Evolutionary conservation across 1,140 invertebrate genomes (phyloP), one percentile per base, ranked within the genome.

Genomic region (Micrasema longulum): DNA sequence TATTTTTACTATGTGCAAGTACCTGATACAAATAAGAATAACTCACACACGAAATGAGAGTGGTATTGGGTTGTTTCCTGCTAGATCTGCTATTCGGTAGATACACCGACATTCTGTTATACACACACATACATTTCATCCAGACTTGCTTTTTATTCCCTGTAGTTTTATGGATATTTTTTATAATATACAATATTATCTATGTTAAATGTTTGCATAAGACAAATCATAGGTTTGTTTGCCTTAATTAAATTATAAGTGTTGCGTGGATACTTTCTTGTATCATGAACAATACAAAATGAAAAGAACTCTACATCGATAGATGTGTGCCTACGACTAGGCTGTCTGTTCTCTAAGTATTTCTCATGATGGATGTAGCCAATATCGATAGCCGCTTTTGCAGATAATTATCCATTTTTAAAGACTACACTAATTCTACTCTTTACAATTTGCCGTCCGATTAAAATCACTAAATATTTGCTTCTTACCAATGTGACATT

Each of bases 181-280:
- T 31, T 31, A 31, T n/a, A n/a, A n/a, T 31, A 31, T 31, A 31
- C 26, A 31, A 31, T 57, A 18, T 35, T 52, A 14, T 55, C 26
- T 55, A 43, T 47, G 14, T 63, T 63, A 31, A 64, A 47, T 55
- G 16, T 48, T 69, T 63, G 60, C 68, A 70, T 52, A 52, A 52
- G 68, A 70, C 68, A 73, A 73, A 69, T 73, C 64, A 68, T 69
- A 38, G 38, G 65, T 68, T 68, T 73, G 55, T 73, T 73, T 68
- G 57, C 65, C 55, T 73, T 63, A 68, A 68, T 69, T 64, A 62
- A 68, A 16, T 6, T 73, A 69, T 73, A 70, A 70, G 68, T 52
- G 41, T 71, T 65, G 62, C 50, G 70, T 71, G 48, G 53, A 43
- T 66, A 71, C 65, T 57, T 45, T 70, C 36, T 63, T 16, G 16